Base-by-base conservation (phyloP, 2,797 vertebrate genomes). In the Sparus aurata region DNA sequence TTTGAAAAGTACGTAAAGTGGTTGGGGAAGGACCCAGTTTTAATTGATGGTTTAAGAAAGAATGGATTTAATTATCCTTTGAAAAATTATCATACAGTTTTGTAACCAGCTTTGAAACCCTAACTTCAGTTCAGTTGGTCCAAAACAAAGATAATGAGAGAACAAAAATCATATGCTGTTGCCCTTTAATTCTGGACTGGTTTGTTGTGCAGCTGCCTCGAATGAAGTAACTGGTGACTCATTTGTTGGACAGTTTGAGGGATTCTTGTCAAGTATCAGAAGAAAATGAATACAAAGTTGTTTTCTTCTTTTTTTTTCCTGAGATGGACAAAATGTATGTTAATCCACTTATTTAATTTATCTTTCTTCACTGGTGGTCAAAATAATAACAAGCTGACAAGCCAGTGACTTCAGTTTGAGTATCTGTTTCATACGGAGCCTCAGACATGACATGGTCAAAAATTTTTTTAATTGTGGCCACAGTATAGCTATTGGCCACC, bases 1-100 rank as follows among this genome's bases (percentile, higher is more conserved):
- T 71, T 75, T 82, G 78, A 83, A 69, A 85, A 57, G 49, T 60
- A 69, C 61, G 60, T 63, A 54, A 74, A 83, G 41, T 85, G 66
- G 60, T 53, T 68, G 38, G 64, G 46, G 45, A 65, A 79, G 38
- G 12, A 23, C 71, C 41, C 41, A 7, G 71, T 50, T 17, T 45
- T 58, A 63, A 62, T 43, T 63, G 76, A 72, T 73, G 74, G 54
- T 54, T 71, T 74, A 53, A 72, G 52, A 75, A 45, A 52, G 3
- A 47, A 78, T 59, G 27, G 11, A 68, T 72, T 25, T 67, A 69
- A 76, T 76, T n/a, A 63, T 22, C 62, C 59, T 47, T 45, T 61
- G 3, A 46, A 27, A 74, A 72, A 57, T 46, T 41, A 78, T 53
- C 16, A 34, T 34, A 8, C 34, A 34, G 7, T 34, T 8, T 34